Percentiles rank a stretch among this genome's conserved stretches.
phyloP scores from a whole-genome alignment of 2,113 vertebrate species.

The Tragelaphus imberbis region DNA sequence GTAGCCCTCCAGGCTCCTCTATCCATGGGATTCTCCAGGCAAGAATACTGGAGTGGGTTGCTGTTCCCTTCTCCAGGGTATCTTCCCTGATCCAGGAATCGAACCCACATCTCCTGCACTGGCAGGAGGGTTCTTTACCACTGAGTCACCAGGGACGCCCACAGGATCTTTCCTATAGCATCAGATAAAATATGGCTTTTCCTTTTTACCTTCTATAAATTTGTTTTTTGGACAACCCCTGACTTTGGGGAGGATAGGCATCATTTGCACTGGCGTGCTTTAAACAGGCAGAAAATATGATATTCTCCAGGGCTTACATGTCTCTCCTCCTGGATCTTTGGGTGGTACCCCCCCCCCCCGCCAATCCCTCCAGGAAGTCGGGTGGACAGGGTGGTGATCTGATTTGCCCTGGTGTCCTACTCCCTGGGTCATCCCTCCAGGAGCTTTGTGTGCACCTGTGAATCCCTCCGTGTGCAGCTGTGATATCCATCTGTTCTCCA shows the following conservation, averaged over 20 bases:
- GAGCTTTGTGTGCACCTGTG: neutral
- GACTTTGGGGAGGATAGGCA: neutral
- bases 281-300: neutral
- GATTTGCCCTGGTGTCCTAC: neutral
- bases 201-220: neutral
- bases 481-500: neutral
- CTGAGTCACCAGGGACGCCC: neutral
- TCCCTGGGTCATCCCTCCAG: neutral
- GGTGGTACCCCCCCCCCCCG: too few species aligned
- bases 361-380: neutral
- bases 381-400: neutral
- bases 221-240: neutral
- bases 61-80: neutral
- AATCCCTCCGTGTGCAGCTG: fast-evolving
- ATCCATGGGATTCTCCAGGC: neutral
- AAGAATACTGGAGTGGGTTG: neutral
- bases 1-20: neutral
- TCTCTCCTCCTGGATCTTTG: neutral
- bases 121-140: neutral
- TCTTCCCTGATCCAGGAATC: neutral
- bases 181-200: neutral
- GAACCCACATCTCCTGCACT: neutral
- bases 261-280: neutral
- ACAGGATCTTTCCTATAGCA: neutral
- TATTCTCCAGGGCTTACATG: neutral